These are phyloP conservation scores for Anguilla rostrata DNA, from an alignment of 2,113 vertebrate genomes.

Conservation along the genomic window DNA sequence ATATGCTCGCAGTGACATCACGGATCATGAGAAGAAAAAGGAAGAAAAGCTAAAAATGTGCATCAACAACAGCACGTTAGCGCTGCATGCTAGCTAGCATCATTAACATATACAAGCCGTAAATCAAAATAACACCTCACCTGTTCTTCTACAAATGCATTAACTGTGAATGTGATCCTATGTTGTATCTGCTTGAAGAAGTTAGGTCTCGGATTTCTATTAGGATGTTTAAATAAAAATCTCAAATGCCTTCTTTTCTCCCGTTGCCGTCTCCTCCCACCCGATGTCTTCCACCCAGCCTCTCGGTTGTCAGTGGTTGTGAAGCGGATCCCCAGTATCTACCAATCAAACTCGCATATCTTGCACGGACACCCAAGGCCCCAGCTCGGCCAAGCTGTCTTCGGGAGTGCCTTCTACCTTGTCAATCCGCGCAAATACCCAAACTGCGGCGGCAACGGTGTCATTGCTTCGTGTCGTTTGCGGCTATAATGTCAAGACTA, in stretches of 20 bases:
- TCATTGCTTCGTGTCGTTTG: background rate
- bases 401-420: background rate
- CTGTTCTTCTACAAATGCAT: slow-evolving; percentile 56
- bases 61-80: slow-evolving; percentile 1
- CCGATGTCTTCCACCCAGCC: slow-evolving; percentile 51
- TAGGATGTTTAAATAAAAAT: background rate
- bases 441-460: background rate
- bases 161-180: slow-evolving; percentile 34
- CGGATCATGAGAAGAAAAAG: slow-evolving; percentile 4
- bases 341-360: slow-evolving; percentile 37
- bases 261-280: slow-evolving; percentile 49
- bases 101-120: slow-evolving; percentile 28
- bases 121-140: slow-evolving; percentile 49
- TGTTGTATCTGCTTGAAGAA: background rate
- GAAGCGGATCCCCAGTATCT: slow-evolving; percentile 52
- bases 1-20: background rate
- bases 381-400: background rate
- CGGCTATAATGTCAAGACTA: background rate
- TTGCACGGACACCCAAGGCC: slow-evolving; percentile 16
- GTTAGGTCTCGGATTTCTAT: background rate
- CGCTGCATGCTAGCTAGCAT: slow-evolving; percentile 7
- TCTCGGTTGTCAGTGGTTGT: slow-evolving; percentile 57
- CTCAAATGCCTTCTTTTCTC: slow-evolving; percentile 39
- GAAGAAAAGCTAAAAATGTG: slow-evolving; percentile 3
- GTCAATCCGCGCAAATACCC: too few species aligned